phyloP scores from a whole-genome alignment of 2,888 invertebrate genomes.

The Spodoptera picta region DNA sequence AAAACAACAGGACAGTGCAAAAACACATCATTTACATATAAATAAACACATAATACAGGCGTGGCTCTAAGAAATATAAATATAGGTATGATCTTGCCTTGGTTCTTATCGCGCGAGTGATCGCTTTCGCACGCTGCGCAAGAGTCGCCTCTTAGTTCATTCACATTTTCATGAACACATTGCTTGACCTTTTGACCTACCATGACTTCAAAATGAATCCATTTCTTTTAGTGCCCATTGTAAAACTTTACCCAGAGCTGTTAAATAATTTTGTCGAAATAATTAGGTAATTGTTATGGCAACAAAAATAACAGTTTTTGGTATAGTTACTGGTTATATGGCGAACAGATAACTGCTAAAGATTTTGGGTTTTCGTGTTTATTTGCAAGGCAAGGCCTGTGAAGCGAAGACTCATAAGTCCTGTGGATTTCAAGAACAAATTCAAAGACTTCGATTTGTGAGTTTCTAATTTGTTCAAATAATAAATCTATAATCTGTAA shows the following conservation, averaged over 20 bases:
- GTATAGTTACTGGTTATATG: too few relatives aligned
- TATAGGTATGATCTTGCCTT: constrained; percentile 50
- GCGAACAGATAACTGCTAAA: too few relatives aligned
- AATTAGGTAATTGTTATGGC: constrained; percentile 24
- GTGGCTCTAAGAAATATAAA: constrained; percentile 26
- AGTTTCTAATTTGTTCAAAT: too few relatives aligned
- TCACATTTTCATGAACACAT: constrained; percentile 56
- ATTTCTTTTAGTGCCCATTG: constrained; percentile 47
- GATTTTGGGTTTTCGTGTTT: too few relatives aligned
- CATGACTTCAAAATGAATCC: constrained; percentile 20
- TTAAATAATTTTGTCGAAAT: constrained; percentile 17
- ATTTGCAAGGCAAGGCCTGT: too few relatives aligned
- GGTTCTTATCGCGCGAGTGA: constrained; percentile 46
- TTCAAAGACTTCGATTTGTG: too few relatives aligned
- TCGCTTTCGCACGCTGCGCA: constrained; percentile 58
- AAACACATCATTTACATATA: constrained; percentile 16
- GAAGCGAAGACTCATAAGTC: too few relatives aligned
- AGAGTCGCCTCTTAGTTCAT: constrained; percentile 51
- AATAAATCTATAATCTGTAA: too few relatives aligned
- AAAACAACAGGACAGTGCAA: constrained; percentile 8
- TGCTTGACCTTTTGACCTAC: constrained; percentile 53
- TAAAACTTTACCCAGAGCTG: constrained; percentile 30
- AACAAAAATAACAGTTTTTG: neutral
- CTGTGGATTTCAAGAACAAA: too few relatives aligned
- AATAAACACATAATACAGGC: constrained; percentile 27